Conservation (phyloP, 2,797 vertebrate species). For the Ctenochaetus hawaiiensis region DNA sequence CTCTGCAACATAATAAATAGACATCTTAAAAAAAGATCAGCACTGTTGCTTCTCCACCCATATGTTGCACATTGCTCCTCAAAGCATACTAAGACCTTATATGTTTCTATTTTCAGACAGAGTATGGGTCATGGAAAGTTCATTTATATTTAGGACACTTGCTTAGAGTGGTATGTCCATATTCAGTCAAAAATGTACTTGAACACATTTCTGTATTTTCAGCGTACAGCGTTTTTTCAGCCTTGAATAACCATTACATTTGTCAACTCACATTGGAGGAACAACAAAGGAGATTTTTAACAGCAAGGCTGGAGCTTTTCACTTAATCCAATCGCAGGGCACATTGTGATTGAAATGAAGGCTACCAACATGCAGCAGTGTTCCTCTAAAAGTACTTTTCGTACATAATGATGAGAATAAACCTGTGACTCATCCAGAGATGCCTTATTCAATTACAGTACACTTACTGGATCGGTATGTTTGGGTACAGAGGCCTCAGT, state of each 20-base stretch:
- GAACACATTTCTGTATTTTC: neutral
- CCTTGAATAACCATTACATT: slow-evolving; percentile 20
- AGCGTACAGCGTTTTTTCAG: slow-evolving; percentile 1
- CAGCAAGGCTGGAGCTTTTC: slow-evolving; percentile 27
- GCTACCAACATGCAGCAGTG: neutral
- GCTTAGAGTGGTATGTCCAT: no score
- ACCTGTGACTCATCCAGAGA: slow-evolving; percentile 50
- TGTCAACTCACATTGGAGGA: slow-evolving; percentile 13
- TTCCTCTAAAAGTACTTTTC: slow-evolving; percentile 10
- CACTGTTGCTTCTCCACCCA: no score
- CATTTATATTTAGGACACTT: no score
- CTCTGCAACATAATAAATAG: no score
- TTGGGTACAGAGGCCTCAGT: slow-evolving; percentile 17
- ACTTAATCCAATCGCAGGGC: slow-evolving; percentile 10
- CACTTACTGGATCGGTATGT: slow-evolving; percentile 24
- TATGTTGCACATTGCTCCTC: no score
- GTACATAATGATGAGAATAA: neutral
- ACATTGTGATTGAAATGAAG: slow-evolving; percentile 15
- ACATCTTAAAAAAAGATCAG: no score
- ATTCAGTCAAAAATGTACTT: no score
- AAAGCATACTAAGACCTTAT: no score
- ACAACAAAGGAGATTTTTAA: slow-evolving; percentile 25
- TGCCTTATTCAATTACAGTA: slow-evolving; percentile 40
- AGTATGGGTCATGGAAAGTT: no score
- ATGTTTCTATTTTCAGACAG: no score